Evolutionary conservation across 1,140 invertebrate genomes (phyloP).

Genomic region (Drosophila pandora): DNA sequence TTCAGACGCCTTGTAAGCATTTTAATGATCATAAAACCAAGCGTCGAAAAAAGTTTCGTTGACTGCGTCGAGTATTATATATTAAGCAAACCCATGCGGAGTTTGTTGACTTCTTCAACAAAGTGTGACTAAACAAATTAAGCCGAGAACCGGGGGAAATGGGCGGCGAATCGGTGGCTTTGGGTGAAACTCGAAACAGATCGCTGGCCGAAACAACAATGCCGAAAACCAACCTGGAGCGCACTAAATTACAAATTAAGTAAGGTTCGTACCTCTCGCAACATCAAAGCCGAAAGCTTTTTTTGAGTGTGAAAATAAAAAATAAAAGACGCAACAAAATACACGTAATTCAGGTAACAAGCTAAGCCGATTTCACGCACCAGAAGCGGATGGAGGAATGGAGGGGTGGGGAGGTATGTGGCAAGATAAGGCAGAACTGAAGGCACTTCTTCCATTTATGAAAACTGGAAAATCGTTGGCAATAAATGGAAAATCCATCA

Average conservation of each 20-base stretch:
- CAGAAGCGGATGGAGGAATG: conserved; percentile 39
- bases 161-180: background rate
- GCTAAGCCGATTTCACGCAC: conserved; percentile 70
- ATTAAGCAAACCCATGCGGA: conserved; percentile 68
- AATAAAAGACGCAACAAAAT: conserved; percentile 30
- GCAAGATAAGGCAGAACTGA: conserved; percentile 20
- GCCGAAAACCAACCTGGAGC: conserved; percentile 31
- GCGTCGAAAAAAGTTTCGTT: conserved; percentile 34
- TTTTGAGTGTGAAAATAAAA: conserved; percentile 58
- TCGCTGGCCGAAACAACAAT: conserved; percentile 22
- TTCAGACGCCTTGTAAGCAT: conserved; percentile 54
- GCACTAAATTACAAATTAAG: conserved; percentile 73
- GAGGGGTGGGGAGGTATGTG: background rate
- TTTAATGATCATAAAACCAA: conserved; percentile 68
- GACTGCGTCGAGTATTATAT: conserved; percentile 53
- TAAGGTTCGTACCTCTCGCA: conserved; percentile 48
- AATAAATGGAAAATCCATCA: conserved; percentile 64
- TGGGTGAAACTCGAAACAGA: conserved; percentile 23
- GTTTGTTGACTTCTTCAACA: conserved; percentile 80
- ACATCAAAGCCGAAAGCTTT: conserved; percentile 38
- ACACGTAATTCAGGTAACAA: conserved; percentile 37
- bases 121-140: conserved; percentile 82
- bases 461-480: conserved; percentile 65
- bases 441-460: conserved; percentile 47
- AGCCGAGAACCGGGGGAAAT: conserved; percentile 55